These are phyloP conservation scores for Rhombomys opimus DNA, from an alignment of 2,113 vertebrate species.

Conservation along the genomic window DNA sequence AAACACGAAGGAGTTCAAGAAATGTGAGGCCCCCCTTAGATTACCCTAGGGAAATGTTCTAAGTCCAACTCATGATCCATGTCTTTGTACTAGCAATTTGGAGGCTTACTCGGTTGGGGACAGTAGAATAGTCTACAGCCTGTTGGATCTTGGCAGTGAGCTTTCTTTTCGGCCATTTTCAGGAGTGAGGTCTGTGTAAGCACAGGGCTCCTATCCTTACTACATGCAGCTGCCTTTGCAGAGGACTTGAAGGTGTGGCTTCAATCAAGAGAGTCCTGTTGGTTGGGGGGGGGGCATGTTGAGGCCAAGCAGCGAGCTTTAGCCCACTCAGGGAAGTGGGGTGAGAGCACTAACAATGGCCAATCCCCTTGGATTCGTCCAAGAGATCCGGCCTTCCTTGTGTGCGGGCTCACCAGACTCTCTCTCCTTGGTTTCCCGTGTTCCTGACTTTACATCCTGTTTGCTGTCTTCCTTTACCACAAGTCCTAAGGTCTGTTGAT, in stretches of 20 bases:
- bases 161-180: not conserved
- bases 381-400: rapidly evolving
- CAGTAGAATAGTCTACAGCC: not conserved
- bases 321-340: not conserved
- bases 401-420: not conserved
- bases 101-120: not conserved
- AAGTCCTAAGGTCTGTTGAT: not conserved
- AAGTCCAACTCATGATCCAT: not conserved
- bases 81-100: not conserved
- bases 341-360: not conserved
- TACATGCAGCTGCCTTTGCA: not conserved
- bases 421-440: not conserved
- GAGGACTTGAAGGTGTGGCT: not conserved
- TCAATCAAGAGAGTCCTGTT: not conserved
- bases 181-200: not conserved
- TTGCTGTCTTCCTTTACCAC: not conserved
- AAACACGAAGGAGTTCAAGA: not conserved
- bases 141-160: not conserved
- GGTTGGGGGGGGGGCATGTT: too few relatives aligned
- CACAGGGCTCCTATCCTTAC: not conserved
- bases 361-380: rapidly evolving
- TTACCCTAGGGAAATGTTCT: not conserved
- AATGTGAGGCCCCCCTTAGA: not conserved
- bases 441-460: not conserved
- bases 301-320: not conserved